These are phyloP conservation scores for Scomber colias DNA, from an alignment of 2,113 vertebrate genomes.

Conservation along the genomic window DNA sequence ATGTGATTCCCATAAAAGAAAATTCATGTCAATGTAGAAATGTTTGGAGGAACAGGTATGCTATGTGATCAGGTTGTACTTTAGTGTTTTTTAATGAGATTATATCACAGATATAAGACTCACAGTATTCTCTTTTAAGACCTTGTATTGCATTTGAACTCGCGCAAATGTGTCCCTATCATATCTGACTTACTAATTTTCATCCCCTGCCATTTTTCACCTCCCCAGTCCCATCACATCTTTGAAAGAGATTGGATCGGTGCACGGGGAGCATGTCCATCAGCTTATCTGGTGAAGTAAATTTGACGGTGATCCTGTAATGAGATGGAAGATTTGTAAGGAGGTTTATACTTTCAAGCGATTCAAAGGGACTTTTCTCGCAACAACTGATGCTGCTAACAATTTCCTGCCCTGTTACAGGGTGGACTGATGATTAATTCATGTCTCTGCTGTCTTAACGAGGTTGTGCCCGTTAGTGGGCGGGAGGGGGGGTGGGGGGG, in stretches of 20 bases:
- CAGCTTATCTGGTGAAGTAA: slow-evolving; percentile 50
- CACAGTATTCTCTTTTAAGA: slow-evolving; percentile 4
- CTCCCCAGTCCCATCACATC: slow-evolving; percentile 29
- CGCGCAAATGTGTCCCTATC: slow-evolving; percentile 33
- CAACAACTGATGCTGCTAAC: slow-evolving; percentile 61
- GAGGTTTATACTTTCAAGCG: slow-evolving; percentile 37
- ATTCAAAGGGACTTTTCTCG: slow-evolving; percentile 62
- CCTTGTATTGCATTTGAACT: slow-evolving; percentile 44
- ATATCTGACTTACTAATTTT: slow-evolving; percentile 45
- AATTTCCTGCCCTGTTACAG: slow-evolving; percentile 60
- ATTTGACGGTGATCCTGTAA: slow-evolving; percentile 57
- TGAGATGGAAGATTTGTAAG: slow-evolving; percentile 67
- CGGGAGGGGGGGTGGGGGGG: not conserved
- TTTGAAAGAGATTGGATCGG: slow-evolving; percentile 45
- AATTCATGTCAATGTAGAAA: not conserved
- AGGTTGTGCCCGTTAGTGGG: slow-evolving; percentile 59
- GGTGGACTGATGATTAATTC: slow-evolving; percentile 70
- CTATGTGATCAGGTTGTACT: slow-evolving; percentile 11
- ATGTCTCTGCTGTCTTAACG: slow-evolving; percentile 62
- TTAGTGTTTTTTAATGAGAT: slow-evolving; percentile 24
- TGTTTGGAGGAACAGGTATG: not conserved
- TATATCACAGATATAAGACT: slow-evolving; percentile 15
- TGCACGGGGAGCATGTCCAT: slow-evolving; percentile 34
- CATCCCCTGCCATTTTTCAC: slow-evolving; percentile 45
- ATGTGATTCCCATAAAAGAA: not conserved